Evolutionary conservation across 2,888 invertebrate genomes (phyloP), one percentile per base, ranked within the genome.

Genomic region (Dynastes hyllus): DNA sequence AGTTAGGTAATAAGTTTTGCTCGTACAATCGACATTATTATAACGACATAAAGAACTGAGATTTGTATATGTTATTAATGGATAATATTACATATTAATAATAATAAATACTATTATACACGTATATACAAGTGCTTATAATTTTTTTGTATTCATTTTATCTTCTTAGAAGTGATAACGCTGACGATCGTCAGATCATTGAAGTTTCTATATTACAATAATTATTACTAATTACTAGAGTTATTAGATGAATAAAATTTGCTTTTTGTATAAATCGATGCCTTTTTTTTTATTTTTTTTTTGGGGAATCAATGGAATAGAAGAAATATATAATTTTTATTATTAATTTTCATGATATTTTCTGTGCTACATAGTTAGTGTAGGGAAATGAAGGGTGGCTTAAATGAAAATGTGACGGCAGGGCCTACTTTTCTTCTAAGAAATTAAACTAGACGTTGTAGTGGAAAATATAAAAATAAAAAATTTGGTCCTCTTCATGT

Each of bases 11-110:
- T 73, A 73, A 61, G 22, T 40, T 53, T 55, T 73, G 73, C 73
- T 73, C 73, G 73, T 73, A 73, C 73, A 73, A 73, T 73, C 73
- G 61, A 73, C 58, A 40, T 73, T 45, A 63, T 65, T 66, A 51
- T 65, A 65, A 78, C 11, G 70, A 53, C 22, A 58, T 71, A 71
- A 55, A 75, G 73, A 75, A 75, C 73, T 75, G 73, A 75, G 40
- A 61, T 63, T 75, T 75, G 61, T 75, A 75, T 45, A 55, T 75
- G 61, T 16, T 27, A 37, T 69, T 40, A 45, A 61, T 27, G n/a
- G 3, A 55, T 5, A 37, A 37, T 37, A 32, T 32, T 37, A 55
- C n/a, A 55, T 55, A 16, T 22, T n/a, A 1, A 6, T 45, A 45
- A 6, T 1, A 45, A 45, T 45, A 45, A 45, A 45, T 45, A 45